Base-by-base conservation (phyloP, 2,888 invertebrate genomes). In the Nebria brevicollis region DNA sequence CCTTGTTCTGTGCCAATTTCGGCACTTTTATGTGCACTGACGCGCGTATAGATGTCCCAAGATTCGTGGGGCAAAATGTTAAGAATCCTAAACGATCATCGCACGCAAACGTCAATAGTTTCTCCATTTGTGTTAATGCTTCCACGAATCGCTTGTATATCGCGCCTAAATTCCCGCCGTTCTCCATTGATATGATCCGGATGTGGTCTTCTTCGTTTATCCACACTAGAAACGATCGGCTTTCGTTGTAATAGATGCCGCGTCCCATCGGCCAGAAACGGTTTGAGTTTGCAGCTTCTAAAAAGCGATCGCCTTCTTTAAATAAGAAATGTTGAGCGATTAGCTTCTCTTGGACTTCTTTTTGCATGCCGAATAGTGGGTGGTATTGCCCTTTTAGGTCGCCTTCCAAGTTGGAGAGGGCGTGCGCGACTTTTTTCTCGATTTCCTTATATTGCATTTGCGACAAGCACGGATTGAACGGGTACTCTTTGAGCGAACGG, bases 201-300 rank as follows among this genome's bases (percentile, higher is more conserved):
- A 98, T 93, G 90, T 98, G 98, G 92, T 98, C 98, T 90, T 98
- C 98, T 90, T 98, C 98, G 88, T 98, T 98, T 90, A 96, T 94
- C 98, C 98, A 98, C 84, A 98, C 95, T 89, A 97, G 91, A 94
- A 98, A 98, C 84, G 97, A 97, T 92, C 98, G 98, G 90, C 93
- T 93, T 88, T 96, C 95, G 88, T 98, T 98, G 92, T 96, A 96
- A 93, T 93, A 98, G 91, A 98, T 98, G 87, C 98, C 98, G 89
- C 98, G 95, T 34, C 93, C 92, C 83, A 94, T 92, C 84, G 98
- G 98, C 98, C 98, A 99, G 93, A 92, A 98, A 84, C 97, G 95
- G 92, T 96, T 97, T 77, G 97, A 96, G 86, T 97, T 97, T 85
- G 97, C 97, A 1, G 96, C 93, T 91, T 96, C 94, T 87, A 97